Conservation (phyloP, 2,797 vertebrate species). For the Notoglanidium macrostoma region DNA sequence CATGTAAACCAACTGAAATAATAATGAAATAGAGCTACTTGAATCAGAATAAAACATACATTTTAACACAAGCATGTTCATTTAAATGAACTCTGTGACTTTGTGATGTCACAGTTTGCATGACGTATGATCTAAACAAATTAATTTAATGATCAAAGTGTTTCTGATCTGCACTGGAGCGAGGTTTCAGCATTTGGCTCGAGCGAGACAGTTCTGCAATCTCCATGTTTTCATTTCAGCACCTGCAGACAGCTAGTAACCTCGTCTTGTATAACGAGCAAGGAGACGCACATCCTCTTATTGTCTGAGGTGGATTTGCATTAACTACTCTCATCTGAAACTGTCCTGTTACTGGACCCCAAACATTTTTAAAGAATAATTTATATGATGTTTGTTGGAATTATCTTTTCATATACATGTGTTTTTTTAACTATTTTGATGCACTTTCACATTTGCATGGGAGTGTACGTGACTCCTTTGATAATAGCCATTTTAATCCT, state of each 20-base stretch:
- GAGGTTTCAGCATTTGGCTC: constrained; percentile 1
- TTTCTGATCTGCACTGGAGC: background rate
- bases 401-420: constrained; percentile 68
- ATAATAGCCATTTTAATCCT: constrained; percentile 72
- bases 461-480: constrained; percentile 63
- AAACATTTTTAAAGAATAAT: constrained; percentile 44
- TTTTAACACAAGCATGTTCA: background rate
- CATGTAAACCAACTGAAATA: background rate
- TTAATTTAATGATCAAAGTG: background rate
- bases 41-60: background rate
- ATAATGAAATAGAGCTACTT: background rate
- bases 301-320: constrained; percentile 48
- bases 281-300: constrained; percentile 40
- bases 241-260: constrained; percentile 41
- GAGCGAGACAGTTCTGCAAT: background rate
- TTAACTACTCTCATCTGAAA: constrained; percentile 19
- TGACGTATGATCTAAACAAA: background rate
- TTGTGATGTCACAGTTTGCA: constrained; percentile 8
- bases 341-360: constrained; percentile 53
- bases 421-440: constrained; percentile 73
- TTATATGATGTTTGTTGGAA: constrained; percentile 62
- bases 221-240: constrained; percentile 39
- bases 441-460: constrained; percentile 67
- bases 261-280: constrained; percentile 41
- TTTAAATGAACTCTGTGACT: background rate